These are phyloP conservation scores for Amia ocellicauda DNA, from an alignment of 2,113 vertebrate species.

Conservation along the genomic window DNA sequence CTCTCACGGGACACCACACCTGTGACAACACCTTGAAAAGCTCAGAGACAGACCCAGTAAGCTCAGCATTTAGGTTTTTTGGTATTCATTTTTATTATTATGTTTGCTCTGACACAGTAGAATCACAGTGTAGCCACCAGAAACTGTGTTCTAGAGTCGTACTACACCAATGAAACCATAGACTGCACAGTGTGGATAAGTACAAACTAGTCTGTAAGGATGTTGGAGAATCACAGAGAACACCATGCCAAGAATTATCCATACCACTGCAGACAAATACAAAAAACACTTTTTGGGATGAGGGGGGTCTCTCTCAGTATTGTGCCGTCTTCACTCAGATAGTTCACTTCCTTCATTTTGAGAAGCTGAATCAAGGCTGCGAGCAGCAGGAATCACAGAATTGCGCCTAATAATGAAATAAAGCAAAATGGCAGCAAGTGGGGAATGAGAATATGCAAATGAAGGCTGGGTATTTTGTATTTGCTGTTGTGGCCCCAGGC, in stretches of 20 bases:
- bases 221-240: no score
- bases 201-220: no score
- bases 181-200: no score
- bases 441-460: slow-evolving; percentile 68
- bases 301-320: slow-evolving; percentile 22
- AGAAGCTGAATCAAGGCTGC: slow-evolving; percentile 52
- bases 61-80: slow-evolving; percentile 13
- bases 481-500: slow-evolving; percentile 59
- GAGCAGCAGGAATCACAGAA: slow-evolving; percentile 60
- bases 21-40: slow-evolving; percentile 50
- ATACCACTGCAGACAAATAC: slow-evolving; percentile 28
- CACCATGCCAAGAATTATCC: not conserved
- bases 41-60: slow-evolving; percentile 42
- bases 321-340: slow-evolving; percentile 41
- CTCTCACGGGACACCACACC: slow-evolving; percentile 40
- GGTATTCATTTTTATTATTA: slow-evolving; percentile 45
- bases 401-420: slow-evolving; percentile 56
- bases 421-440: slow-evolving; percentile 43
- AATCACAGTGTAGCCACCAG: slow-evolving; percentile 8
- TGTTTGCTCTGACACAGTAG: slow-evolving; percentile 24
- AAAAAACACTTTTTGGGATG: slow-evolving; percentile 24
- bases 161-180: no score
- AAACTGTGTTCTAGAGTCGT: no score
- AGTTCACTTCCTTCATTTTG: slow-evolving; percentile 54
- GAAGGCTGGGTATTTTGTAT: slow-evolving; percentile 48